A percentile compares a stretch with the other conserved stretches of the same genome.
These are phyloP conservation scores for Bucco capensis DNA, from an alignment of 2,113 vertebrate genomes.

Conservation along the genomic window DNA sequence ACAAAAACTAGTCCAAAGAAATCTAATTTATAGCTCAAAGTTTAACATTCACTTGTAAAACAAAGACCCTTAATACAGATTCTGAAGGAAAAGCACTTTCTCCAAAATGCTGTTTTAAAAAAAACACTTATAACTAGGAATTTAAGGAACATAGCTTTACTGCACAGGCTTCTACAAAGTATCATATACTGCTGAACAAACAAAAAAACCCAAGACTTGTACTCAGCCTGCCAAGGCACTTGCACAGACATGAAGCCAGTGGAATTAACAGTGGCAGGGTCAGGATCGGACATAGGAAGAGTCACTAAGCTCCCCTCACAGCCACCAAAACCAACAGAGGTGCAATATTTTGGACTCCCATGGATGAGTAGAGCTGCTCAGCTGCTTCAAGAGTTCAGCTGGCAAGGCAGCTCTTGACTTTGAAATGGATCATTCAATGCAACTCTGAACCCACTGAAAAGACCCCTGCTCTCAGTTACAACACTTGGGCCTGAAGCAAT, in stretches of 20 bases:
- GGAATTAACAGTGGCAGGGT: neutral
- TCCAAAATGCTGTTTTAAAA: neutral
- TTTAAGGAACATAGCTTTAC: neutral
- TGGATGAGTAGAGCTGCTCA: neutral
- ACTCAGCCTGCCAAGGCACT: neutral
- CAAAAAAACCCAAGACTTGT: neutral
- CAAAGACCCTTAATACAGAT: neutral
- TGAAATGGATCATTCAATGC: neutral
- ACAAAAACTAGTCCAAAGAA: neutral
- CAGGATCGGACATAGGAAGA: neutral
- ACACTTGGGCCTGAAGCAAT: neutral
- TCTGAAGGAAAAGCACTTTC: neutral
- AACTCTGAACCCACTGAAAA: too few species aligned
- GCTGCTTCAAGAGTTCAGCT: accelerated
- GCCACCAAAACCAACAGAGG: neutral
- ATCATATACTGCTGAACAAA: constrained; percentile 3
- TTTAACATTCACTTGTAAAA: neutral
- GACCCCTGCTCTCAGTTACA: neutral
- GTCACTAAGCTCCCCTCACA: accelerated
- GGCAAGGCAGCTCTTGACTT: neutral
- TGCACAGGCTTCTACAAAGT: constrained; percentile 26
- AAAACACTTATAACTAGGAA: neutral
- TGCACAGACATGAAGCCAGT: neutral
- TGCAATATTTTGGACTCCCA: accelerated
- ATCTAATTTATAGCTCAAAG: neutral